A percentile compares a stretch with the other conserved stretches of the same genome.
These are phyloP conservation scores for Aldrovandia affinis DNA, from an alignment of 2,797 vertebrate species.

Conservation along the genomic window DNA sequence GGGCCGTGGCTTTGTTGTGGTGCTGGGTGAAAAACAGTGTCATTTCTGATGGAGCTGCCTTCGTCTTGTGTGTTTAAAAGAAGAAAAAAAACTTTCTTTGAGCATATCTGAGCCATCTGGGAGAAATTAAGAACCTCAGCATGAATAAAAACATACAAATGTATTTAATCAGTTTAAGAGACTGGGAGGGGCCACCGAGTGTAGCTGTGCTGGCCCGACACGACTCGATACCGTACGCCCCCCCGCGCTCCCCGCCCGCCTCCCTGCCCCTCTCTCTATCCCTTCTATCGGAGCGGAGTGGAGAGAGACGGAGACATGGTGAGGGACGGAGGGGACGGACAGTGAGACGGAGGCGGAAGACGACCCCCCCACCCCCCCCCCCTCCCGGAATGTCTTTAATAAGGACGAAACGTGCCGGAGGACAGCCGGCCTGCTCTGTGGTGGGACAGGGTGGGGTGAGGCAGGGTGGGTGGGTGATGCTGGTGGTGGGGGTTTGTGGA, in stretches of 20 bases:
- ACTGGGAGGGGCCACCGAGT: constrained; percentile 1
- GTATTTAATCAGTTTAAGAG: constrained; percentile 28
- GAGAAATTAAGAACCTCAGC: constrained; percentile 29
- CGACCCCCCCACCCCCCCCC: too few species aligned
- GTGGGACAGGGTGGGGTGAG: too few species aligned
- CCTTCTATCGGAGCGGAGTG: neutral
- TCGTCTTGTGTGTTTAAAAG: constrained; percentile 5
- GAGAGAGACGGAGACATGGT: neutral
- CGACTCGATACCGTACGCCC: neutral
- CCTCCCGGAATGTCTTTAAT: neutral
- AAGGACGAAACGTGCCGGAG: neutral
- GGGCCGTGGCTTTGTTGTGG: constrained; percentile 21
- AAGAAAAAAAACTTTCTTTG: constrained; percentile 2
- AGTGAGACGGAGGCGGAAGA: neutral
- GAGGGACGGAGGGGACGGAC: too few species aligned
- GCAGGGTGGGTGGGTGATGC: too few species aligned
- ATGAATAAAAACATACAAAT: constrained; percentile 34
- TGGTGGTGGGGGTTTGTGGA: neutral
- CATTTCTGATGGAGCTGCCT: constrained; percentile 13
- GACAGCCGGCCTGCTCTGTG: too few species aligned
- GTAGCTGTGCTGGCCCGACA: neutral
- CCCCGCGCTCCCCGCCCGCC: neutral
- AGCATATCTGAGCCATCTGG: constrained; percentile 25
- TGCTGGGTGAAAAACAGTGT: constrained; percentile 14
- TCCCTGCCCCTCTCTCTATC: too few species aligned